These are phyloP conservation scores for Berghia stephanieae DNA, from an alignment of 1,140 invertebrate species.

Conservation along the genomic window DNA sequence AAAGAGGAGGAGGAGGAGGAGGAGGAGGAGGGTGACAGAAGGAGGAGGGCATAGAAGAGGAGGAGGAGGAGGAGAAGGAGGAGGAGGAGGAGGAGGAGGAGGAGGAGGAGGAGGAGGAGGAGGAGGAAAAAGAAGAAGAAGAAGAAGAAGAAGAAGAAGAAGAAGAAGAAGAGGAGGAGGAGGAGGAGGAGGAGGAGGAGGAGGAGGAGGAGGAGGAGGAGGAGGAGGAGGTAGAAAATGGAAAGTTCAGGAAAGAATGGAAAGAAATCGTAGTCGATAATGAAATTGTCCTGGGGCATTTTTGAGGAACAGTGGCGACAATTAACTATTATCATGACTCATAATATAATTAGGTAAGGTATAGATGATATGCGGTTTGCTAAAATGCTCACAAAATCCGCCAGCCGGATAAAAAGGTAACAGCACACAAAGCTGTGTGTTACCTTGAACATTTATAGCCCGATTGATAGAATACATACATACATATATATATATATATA, in stretches of 20 bases:
- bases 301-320: no score
- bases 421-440: no score
- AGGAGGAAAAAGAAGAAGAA: conserved; percentile 8
- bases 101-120: conserved; percentile 14
- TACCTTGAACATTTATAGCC: no score
- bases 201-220: neutral
- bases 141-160: neutral
- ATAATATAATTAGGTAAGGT: no score
- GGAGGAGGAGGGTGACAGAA: neutral
- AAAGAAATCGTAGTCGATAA: no score
- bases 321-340: no score
- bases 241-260: conserved; percentile 7
- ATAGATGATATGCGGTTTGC: no score
- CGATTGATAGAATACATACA: no score
- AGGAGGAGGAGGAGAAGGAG: conserved; percentile 12
- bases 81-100: conserved; percentile 22
- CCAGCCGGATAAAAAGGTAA: no score
- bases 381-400: no score
- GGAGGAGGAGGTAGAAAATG: neutral
- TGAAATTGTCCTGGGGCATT: no score
- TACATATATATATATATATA: no score
- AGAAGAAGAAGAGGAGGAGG: neutral
- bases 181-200: neutral
- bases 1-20: conserved; percentile 7
- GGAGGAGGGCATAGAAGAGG: conserved; percentile 4